Evolutionary conservation across 2,797 vertebrate species (phyloP).

Genomic region (Acrossocheilus fasciatus): DNA sequence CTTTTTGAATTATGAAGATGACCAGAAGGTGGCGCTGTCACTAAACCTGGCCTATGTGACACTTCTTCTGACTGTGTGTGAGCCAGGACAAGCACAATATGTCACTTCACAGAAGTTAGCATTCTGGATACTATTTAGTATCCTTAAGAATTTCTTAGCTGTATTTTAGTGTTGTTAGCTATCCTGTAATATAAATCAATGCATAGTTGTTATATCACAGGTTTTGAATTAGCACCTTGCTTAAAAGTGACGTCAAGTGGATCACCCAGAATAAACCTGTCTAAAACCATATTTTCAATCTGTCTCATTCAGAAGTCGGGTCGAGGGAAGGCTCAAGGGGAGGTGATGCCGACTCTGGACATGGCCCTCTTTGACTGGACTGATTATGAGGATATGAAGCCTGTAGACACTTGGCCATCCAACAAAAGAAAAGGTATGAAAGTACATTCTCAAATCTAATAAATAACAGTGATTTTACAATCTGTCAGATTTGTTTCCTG

Average conservation of each 20-base stretch:
- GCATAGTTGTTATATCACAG: not conserved
- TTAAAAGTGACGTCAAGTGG: not conserved
- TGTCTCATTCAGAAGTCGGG: conserved; percentile 68
- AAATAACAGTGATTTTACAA: not conserved
- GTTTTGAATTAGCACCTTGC: conserved; percentile 21
- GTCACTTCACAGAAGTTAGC: not conserved
- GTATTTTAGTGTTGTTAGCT: not conserved
- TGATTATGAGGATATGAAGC: conserved; percentile 96
- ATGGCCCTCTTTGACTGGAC: conserved; percentile 98
- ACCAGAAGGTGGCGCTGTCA: not conserved
- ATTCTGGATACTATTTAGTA: not conserved
- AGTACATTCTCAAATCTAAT: not conserved
- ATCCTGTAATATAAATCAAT: not conserved
- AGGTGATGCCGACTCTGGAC: conserved; percentile 95
- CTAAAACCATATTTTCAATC: not conserved
- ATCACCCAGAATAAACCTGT: not conserved
- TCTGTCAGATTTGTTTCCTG: not conserved
- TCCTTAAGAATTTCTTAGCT: not conserved
- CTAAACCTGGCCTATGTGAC: not conserved
- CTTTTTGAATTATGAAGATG: not conserved
- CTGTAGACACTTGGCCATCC: conserved; percentile 87
- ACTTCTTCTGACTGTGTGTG: not conserved
- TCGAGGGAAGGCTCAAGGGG: conserved; percentile 81
- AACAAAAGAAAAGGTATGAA: conserved; percentile 87
- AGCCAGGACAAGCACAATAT: not conserved